Evolutionary conservation across 2,797 vertebrate genomes (phyloP), one percentile per base, ranked within the genome.

Genomic region (Netta rufina): DNA sequence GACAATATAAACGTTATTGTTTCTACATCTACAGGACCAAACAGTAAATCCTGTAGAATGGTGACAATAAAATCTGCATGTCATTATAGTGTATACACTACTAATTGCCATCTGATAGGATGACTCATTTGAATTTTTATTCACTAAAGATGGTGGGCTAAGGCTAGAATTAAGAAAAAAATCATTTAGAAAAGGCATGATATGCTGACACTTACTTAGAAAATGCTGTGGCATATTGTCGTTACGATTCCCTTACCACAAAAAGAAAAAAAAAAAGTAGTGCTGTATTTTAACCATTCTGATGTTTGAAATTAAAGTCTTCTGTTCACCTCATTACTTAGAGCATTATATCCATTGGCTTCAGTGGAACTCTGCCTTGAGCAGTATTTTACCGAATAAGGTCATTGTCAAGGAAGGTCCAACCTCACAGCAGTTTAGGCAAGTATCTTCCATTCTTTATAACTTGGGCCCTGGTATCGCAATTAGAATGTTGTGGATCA

Each of bases 1-100:
- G 80, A 91, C 41, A 95, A 98, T 16, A 95, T 98, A 20, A 92
- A 94, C 80, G 80, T 97, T 60, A 88, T 98, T 74, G 83, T 98
- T 25, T 98, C 98, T 71, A 94, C 95, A 20, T 95, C 94, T 51
- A 90, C 90, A 2, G 85, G 94, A 53, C 97, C 97, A 24, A 75
- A 87, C 24, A 84, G 94, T 24, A 53, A 66, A 65, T 84, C 49
- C 28, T 75, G 95, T 60, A 95, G 81, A 39, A 57, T 51, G 21
- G 76, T 98, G 65, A 89, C 98, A 97, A 97, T 98, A 94, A 77
- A 75, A 53, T 54, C 18, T 38, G 27, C 21, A 7, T 30, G 36
- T 32, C 49, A 53, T 51, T 53, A 38, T 53, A 28, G 14, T 53
- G 67, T 30, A 39, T 38, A 11, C 38, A 39, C 53, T 53, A 36